Percentiles rank a stretch among this genome's conserved stretches.
Conservation (phyloP, 2,888 invertebrate genomes). For the Ferrisia virgata region DNA sequence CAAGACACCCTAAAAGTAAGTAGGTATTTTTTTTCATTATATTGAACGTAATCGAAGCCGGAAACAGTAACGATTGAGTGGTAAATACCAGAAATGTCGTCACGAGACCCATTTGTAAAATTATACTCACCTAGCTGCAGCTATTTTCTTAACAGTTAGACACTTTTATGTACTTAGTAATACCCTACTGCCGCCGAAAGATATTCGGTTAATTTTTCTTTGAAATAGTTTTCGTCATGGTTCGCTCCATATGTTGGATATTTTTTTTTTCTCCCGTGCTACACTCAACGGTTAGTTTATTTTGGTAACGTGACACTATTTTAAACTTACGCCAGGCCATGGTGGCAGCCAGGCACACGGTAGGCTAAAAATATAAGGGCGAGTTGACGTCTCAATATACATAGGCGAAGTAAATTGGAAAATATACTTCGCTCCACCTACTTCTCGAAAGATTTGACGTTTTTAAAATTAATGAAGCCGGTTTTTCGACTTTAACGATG, state of each 20-base stretch:
- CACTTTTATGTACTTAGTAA: neutral
- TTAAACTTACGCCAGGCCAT: neutral
- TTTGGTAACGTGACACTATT: neutral
- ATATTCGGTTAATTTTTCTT: conserved; percentile 3
- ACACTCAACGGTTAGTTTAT: conserved; percentile 24
- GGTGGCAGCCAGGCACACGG: neutral
- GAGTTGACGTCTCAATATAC: neutral
- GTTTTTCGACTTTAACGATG: conserved; percentile 9
- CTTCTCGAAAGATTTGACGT: neutral
- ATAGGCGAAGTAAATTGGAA: neutral
- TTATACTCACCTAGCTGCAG: no score
- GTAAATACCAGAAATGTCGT: no score
- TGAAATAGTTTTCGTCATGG: conserved; percentile 12
- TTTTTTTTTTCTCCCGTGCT: neutral
- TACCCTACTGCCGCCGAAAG: neutral
- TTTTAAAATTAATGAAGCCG: conserved; percentile 19
- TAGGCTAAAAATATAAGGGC: conserved; percentile 7
- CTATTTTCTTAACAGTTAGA: no score
- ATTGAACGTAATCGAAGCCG: neutral
- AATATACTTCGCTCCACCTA: neutral
- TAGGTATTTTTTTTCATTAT: neutral
- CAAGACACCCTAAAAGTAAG: neutral
- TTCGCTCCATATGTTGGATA: conserved; percentile 1
- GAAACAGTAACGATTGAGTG: conserved; percentile 2
- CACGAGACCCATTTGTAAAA: no score